phyloP scores from a whole-genome alignment of 2,113 vertebrate genomes.

The Semnornis frantzii region DNA sequence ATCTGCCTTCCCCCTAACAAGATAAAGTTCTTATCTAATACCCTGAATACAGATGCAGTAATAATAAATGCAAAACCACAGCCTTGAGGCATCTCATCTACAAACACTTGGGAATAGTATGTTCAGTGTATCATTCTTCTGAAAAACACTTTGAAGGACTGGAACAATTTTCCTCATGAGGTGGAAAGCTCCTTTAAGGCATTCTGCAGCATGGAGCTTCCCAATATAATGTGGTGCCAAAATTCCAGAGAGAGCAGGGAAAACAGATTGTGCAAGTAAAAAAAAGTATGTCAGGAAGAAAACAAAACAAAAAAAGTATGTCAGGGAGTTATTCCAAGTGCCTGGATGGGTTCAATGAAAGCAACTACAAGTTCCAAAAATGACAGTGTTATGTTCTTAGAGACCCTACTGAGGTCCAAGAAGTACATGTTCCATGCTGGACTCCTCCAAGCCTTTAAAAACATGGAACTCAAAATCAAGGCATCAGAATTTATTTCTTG shows the following conservation, averaged over 20 bases:
- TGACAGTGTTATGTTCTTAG: background rate
- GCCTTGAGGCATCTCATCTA: background rate
- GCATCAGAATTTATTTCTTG: background rate
- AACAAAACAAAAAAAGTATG: background rate
- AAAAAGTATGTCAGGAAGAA: constrained; percentile 19
- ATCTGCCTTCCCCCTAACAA: background rate
- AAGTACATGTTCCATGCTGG: background rate
- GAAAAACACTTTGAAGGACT: constrained; percentile 4
- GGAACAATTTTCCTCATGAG: background rate
- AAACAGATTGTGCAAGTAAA: background rate
- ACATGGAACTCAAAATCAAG: background rate
- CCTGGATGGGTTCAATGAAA: background rate
- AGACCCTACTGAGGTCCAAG: background rate
- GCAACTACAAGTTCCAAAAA: background rate
- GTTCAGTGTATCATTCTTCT: background rate
- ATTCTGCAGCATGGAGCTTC: background rate
- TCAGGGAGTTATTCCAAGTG: background rate
- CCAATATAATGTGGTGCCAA: background rate
- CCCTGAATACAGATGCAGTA: constrained; percentile 4
- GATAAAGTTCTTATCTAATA: background rate
- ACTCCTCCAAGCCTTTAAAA: background rate
- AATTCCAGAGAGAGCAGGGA: background rate
- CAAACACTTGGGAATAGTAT: background rate
- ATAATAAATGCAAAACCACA: constrained; percentile 32
- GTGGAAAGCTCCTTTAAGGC: background rate